phyloP scores from a whole-genome alignment of 1,140 invertebrate genomes.

The Zaprionus nigranus region DNA sequence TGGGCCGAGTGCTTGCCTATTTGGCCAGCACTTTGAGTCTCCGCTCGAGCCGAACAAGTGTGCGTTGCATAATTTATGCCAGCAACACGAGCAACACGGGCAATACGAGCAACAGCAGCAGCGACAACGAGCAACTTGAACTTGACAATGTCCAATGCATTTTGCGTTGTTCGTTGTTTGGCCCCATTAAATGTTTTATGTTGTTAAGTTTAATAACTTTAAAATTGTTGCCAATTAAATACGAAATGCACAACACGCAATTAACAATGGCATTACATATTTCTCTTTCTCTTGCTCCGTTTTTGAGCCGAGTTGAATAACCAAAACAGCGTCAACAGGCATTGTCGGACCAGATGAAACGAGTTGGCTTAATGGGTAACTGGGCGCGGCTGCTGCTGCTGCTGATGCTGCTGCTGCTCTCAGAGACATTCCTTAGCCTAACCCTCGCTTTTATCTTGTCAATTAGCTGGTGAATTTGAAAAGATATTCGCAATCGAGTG shows the following conservation, averaged over 20 bases:
- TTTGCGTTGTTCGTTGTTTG: conserved; percentile 31
- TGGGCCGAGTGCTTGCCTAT: conserved; percentile 27
- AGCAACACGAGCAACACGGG: conserved; percentile 17
- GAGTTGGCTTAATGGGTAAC: conserved; percentile 45
- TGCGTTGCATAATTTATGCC: conserved; percentile 68
- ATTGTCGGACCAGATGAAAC: conserved; percentile 56
- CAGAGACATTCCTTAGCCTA: conserved; percentile 53
- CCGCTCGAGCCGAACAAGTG: conserved; percentile 33
- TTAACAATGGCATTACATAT: conserved; percentile 29
- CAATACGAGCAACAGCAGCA: conserved; percentile 6
- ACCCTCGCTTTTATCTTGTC: conserved; percentile 37
- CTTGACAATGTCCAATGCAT: conserved; percentile 65
- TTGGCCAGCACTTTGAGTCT: conserved; percentile 34
- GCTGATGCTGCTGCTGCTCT: conserved; percentile 22
- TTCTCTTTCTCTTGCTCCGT: conserved; percentile 6
- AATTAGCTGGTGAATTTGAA: conserved; percentile 35
- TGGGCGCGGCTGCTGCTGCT: conserved; percentile 48
- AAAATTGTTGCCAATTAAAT: conserved; percentile 74
- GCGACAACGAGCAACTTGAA: conserved; percentile 64
- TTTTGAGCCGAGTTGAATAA: conserved; percentile 63
- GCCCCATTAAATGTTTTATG: conserved; percentile 63
- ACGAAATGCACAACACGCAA: conserved; percentile 73
- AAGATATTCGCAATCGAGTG: conserved; percentile 20
- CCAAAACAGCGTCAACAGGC: conserved; percentile 56
- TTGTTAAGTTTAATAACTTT: conserved; percentile 78